Conservation (phyloP, 2,888 invertebrate species). For the Lacanobia oleracea region DNA sequence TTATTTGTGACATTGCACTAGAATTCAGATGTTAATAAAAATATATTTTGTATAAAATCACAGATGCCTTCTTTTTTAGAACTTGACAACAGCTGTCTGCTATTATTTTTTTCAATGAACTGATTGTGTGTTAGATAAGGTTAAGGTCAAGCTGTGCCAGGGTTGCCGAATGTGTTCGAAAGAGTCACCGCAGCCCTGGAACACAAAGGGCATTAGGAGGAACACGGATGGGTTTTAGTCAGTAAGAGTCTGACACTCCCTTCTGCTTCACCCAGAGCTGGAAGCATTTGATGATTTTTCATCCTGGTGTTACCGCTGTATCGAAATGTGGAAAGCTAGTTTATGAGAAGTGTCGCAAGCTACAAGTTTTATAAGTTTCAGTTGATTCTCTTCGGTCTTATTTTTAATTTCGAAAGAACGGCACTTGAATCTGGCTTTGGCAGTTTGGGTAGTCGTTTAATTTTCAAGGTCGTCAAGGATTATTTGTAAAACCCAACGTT, state of each 20-base stretch:
- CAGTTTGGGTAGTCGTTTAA: not conserved
- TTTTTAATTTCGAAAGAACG: not conserved
- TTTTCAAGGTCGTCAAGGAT: not conserved
- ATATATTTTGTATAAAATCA: not conserved
- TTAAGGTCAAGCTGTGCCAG: too few relatives aligned
- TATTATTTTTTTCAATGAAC: not conserved
- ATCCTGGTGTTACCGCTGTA: not conserved
- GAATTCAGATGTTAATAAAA: constrained; percentile 3
- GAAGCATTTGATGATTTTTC: too few relatives aligned
- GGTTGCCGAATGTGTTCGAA: too few relatives aligned
- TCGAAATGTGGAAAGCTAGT: not conserved
- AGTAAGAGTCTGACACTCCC: too few relatives aligned
- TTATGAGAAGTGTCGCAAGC: not conserved
- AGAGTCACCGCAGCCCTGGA: too few relatives aligned
- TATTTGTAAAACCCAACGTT: not conserved
- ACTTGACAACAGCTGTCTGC: not conserved
- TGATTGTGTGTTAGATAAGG: not conserved
- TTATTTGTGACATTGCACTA: constrained; percentile 29
- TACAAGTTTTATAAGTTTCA: not conserved
- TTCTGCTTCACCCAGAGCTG: too few relatives aligned
- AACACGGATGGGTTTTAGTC: too few relatives aligned
- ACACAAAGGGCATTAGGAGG: too few relatives aligned
- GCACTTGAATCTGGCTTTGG: not conserved
- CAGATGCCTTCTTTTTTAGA: not conserved
- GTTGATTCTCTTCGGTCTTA: constrained; percentile 6